These are phyloP conservation scores for Resseliella maxima DNA, from an alignment of 2,888 invertebrate genomes.

Conservation along the genomic window DNA sequence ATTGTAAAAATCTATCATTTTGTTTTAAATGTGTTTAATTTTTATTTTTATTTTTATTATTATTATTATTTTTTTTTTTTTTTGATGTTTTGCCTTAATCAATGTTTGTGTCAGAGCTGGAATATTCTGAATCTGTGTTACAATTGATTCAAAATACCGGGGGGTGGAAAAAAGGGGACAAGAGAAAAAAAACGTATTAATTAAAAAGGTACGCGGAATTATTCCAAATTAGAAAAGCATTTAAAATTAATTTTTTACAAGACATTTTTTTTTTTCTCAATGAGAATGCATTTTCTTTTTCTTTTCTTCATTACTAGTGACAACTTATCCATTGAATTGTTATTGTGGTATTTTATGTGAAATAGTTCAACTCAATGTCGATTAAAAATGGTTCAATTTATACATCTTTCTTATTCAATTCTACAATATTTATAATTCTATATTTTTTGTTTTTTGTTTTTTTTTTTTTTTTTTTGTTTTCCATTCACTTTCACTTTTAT, in stretches of 20 bases:
- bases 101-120: constrained; percentile 27
- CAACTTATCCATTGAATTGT: neutral
- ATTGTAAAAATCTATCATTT: constrained; percentile 51
- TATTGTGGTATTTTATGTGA: neutral
- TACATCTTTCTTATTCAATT: no score
- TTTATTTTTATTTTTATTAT: neutral
- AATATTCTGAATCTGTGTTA: neutral
- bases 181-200: neutral
- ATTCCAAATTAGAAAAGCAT: constrained; percentile 16
- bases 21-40: neutral
- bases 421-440: no score
- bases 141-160: neutral
- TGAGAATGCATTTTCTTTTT: neutral
- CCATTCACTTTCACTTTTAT: no score
- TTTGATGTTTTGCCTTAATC: neutral
- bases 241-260: constrained; percentile 38
- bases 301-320: neutral
- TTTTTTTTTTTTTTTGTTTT: neutral
- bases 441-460: neutral
- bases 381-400: constrained; percentile 30
- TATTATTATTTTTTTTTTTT: no score
- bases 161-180: neutral
- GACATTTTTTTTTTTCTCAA: neutral
- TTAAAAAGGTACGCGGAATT: constrained; percentile 16
- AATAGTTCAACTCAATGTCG: neutral